Conservation (phyloP, 2,797 vertebrate species). For the Diglossa cyanea region DNA sequence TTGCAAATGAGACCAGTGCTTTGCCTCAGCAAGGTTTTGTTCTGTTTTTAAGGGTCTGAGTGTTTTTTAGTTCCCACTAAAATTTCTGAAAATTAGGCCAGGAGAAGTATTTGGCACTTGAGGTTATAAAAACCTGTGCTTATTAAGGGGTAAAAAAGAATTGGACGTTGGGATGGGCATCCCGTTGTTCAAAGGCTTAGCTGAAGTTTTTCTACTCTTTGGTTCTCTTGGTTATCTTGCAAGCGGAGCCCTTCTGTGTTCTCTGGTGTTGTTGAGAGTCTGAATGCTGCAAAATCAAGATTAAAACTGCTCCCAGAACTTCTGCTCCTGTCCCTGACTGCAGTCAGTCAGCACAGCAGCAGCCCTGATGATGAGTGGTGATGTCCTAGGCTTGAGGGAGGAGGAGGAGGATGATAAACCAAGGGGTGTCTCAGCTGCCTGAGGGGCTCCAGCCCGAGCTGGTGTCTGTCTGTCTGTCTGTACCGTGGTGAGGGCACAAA, state of each 20-base stretch:
- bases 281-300: not conserved
- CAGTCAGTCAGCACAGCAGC: not conserved
- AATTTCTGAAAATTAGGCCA: not conserved
- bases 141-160: not conserved
- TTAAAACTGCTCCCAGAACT: not conserved
- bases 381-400: not conserved
- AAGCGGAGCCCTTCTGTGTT: not conserved
- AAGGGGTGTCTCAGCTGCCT: not conserved
- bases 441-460: accelerated
- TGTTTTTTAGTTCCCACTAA: not conserved
- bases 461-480: not conserved
- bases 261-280: not conserved
- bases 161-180: not conserved
- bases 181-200: not conserved
- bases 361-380: not conserved
- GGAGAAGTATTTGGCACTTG: not conserved
- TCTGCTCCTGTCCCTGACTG: not conserved
- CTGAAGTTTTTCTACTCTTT: not conserved
- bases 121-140: not conserved
- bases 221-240: not conserved
- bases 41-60: not conserved
- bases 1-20: slow-evolving; percentile 15
- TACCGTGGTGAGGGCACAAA: not conserved
- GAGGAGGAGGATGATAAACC: not conserved
- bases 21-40: not conserved